Percentiles rank a stretch among this genome's conserved stretches.
Evolutionary conservation across 2,888 invertebrate species (phyloP).

Genomic region (Cetonia aurata): DNA sequence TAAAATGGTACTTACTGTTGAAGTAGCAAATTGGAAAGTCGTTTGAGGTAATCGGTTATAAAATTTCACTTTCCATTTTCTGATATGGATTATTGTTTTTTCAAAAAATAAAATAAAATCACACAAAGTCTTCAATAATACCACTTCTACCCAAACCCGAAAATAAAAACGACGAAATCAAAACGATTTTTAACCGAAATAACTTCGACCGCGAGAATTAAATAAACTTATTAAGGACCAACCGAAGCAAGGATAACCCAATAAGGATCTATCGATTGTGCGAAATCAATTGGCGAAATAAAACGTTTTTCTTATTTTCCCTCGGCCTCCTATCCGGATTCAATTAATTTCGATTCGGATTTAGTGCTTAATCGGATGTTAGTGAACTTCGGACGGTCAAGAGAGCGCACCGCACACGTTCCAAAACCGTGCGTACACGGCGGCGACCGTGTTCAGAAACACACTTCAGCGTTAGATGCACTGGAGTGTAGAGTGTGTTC

Average conservation of each 20-base stretch:
- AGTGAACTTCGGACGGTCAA: constrained; percentile 17
- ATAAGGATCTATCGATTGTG: constrained; percentile 36
- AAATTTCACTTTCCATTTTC: constrained; percentile 32
- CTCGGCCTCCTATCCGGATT: constrained; percentile 31
- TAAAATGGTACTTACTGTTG: constrained; percentile 8
- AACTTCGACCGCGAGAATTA: neutral
- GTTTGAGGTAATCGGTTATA: neutral
- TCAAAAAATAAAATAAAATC: neutral
- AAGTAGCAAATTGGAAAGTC: neutral
- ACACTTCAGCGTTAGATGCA: constrained; percentile 28
- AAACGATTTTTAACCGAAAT: constrained; percentile 5
- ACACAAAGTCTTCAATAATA: constrained; percentile 5
- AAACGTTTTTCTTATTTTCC: constrained; percentile 38
- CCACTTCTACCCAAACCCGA: constrained; percentile 1
- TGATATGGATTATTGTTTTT: neutral
- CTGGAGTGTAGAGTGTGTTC: constrained; percentile 30
- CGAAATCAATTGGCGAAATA: constrained; percentile 52
- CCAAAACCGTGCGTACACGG: constrained; percentile 53
- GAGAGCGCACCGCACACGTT: constrained; percentile 46
- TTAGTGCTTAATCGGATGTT: constrained; percentile 53
- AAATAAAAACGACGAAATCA: neutral
- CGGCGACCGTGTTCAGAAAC: constrained; percentile 41
- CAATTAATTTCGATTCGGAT: constrained; percentile 47
- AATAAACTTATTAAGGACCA: constrained; percentile 2
- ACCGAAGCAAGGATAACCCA: constrained; percentile 21